phyloP scores from a whole-genome alignment of 2,113 vertebrate genomes.

The Maylandia zebra region DNA sequence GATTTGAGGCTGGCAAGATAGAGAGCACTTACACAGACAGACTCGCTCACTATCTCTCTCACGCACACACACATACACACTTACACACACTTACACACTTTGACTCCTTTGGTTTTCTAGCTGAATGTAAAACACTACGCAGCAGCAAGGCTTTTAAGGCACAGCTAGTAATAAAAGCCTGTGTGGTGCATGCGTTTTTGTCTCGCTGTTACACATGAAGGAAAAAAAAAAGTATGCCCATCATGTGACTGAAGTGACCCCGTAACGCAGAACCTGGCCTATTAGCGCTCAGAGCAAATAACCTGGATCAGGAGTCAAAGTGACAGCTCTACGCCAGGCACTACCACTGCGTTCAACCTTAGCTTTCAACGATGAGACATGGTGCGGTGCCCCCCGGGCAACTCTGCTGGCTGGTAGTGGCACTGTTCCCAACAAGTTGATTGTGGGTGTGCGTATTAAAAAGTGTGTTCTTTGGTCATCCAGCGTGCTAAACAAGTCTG shows the following conservation, averaged over 20 bases:
- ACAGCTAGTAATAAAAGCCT: slow-evolving; percentile 9
- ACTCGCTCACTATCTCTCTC: background rate
- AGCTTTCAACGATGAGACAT: slow-evolving; percentile 40
- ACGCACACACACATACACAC: background rate
- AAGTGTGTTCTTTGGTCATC: background rate
- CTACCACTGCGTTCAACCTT: slow-evolving; percentile 28
- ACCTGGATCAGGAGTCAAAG: slow-evolving; percentile 60
- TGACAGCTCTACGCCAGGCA: slow-evolving; percentile 40
- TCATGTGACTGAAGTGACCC: slow-evolving; percentile 23
- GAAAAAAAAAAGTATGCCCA: background rate
- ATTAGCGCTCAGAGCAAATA: slow-evolving; percentile 23
- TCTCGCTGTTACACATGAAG: background rate
- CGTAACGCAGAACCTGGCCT: slow-evolving; percentile 11
- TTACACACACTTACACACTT: background rate
- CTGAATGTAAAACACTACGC: slow-evolving; percentile 22
- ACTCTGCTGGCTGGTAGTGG: slow-evolving; percentile 8
- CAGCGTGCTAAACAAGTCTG: background rate
- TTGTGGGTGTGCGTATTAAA: background rate
- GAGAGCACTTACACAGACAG: slow-evolving; percentile 20
- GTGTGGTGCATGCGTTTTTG: background rate
- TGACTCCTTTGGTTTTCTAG: slow-evolving; percentile 24
- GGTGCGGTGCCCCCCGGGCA: slow-evolving; percentile 22
- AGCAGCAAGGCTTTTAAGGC: slow-evolving; percentile 39
- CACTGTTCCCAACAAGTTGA: background rate
- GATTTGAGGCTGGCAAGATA: slow-evolving; percentile 61